These are phyloP conservation scores for Lasiommata megera DNA, from an alignment of 2,888 invertebrate species.

Conservation along the genomic window DNA sequence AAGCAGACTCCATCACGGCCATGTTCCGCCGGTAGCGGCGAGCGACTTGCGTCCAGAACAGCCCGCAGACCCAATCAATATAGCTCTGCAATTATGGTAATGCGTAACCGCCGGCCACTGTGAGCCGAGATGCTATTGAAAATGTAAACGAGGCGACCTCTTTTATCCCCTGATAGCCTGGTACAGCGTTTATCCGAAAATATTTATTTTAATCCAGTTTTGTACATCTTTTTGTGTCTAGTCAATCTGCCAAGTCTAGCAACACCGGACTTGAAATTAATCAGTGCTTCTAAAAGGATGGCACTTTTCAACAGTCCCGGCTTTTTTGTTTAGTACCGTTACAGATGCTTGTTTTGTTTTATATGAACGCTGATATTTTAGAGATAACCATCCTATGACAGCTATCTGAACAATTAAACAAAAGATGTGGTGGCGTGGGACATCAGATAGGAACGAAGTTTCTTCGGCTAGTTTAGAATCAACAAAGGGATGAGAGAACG, in stretches of 20 bases:
- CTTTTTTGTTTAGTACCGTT: no score
- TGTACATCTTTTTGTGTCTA: not conserved
- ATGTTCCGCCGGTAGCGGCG: slow-evolving; percentile 42
- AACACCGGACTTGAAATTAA: no score
- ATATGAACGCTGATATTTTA: no score
- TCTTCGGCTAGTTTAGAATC: no score
- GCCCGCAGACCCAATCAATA: slow-evolving; percentile 72
- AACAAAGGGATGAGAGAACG: no score
- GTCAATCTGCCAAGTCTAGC: not conserved
- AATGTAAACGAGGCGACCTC: slow-evolving; percentile 65
- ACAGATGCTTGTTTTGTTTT: no score
- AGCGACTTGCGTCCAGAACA: slow-evolving; percentile 31
- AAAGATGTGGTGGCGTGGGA: no score
- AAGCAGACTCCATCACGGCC: slow-evolving; percentile 35
- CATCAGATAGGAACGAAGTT: no score
- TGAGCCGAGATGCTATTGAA: slow-evolving; percentile 60
- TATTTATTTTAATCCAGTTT: slow-evolving; percentile 7
- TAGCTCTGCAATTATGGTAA: slow-evolving; percentile 77
- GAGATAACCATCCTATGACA: no score
- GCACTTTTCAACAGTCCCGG: no score
- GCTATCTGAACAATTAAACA: no score
- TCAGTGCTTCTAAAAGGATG: no score
- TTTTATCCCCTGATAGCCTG: slow-evolving; percentile 50
- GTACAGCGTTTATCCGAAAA: slow-evolving; percentile 34
- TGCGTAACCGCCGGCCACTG: slow-evolving; percentile 63